These are phyloP conservation scores for Heptranchias perlo DNA, from an alignment of 2,113 vertebrate genomes.

Conservation along the genomic window DNA sequence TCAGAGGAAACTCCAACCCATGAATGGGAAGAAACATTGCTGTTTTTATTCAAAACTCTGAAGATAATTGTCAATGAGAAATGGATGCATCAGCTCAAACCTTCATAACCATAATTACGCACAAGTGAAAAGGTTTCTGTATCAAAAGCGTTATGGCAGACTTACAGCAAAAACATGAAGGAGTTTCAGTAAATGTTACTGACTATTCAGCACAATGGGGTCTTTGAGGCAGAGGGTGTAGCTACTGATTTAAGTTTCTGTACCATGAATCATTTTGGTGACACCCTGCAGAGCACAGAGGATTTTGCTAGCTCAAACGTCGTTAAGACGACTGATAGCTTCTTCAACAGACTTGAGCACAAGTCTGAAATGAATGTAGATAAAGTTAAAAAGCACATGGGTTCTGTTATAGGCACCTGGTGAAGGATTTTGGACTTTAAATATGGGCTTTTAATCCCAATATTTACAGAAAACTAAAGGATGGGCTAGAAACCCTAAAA, in stretches of 20 bases:
- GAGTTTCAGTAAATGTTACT: too few species aligned
- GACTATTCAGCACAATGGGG: neutral
- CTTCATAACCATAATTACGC: too few species aligned
- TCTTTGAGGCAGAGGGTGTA: neutral
- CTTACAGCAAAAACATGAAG: too few species aligned
- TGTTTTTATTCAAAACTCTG: neutral
- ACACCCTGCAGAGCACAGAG: neutral
- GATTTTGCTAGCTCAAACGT: neutral
- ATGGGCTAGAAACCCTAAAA: neutral
- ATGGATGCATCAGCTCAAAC: neutral
- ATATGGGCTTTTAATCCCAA: neutral
- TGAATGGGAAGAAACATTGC: neutral
- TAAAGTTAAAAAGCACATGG: neutral
- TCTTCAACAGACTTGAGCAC: neutral
- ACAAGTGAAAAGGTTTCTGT: too few species aligned
- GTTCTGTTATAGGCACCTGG: neutral
- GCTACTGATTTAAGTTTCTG: neutral
- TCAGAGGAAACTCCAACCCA: neutral
- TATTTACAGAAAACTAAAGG: neutral
- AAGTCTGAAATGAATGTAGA: neutral
- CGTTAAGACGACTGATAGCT: neutral
- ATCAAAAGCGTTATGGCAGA: too few species aligned
- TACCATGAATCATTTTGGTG: neutral
- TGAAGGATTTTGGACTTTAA: neutral
- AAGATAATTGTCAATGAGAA: neutral